Conservation (phyloP, 2,888 invertebrate species). For the Drosophila melanocephala region DNA sequence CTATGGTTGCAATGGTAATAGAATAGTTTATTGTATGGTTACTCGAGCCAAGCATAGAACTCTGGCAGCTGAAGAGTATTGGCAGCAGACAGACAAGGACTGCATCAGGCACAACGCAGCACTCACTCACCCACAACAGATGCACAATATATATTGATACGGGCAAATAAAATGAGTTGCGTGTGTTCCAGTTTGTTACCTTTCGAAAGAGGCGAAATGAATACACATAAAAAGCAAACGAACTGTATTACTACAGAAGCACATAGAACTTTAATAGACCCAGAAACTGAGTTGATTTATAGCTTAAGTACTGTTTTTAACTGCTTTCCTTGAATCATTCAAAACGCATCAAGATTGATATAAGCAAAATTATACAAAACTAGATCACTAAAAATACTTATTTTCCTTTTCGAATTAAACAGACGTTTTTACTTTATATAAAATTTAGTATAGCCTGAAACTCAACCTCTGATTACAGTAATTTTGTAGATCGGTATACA, state of each 20-base stretch:
- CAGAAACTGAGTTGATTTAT: background rate
- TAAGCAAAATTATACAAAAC: background rate
- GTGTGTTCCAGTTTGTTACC: background rate
- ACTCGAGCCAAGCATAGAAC: background rate
- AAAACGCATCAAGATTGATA: background rate
- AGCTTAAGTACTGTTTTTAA: background rate
- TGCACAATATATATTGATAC: slow-evolving; percentile 13
- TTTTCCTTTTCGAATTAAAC: background rate
- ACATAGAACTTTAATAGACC: background rate
- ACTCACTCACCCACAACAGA: background rate
- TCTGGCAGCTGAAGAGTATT: slow-evolving; percentile 37
- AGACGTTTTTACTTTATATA: background rate
- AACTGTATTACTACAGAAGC: background rate
- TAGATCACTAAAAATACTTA: background rate
- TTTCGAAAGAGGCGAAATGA: background rate
- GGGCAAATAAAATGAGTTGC: background rate
- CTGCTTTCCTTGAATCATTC: background rate
- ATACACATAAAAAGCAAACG: background rate
- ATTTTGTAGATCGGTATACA: background rate
- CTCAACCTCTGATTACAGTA: background rate
- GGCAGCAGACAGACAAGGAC: slow-evolving; percentile 22
- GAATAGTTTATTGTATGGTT: background rate
- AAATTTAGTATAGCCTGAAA: background rate
- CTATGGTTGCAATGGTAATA: slow-evolving; percentile 17
- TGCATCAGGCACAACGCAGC: slow-evolving; percentile 2